phyloP scores from a whole-genome alignment of 2,113 vertebrate species.

The Trematocara nigrifrons region DNA sequence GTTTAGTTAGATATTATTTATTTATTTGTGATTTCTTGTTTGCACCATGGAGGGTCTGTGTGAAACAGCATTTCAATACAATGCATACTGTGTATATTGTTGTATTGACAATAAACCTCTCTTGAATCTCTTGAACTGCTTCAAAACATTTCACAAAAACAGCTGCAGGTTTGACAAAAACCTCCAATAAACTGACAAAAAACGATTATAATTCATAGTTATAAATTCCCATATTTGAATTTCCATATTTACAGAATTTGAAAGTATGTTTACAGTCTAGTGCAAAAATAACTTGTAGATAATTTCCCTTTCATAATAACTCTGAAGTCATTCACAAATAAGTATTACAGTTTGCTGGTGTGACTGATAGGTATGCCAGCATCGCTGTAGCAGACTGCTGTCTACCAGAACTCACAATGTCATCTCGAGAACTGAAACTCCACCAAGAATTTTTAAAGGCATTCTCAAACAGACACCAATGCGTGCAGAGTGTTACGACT shows the following conservation, averaged over 20 bases:
- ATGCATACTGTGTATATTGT: too few species aligned
- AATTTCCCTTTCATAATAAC: not conserved
- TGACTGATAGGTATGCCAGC: not conserved
- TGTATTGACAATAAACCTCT: too few species aligned
- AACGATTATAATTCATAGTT: not conserved
- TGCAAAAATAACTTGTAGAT: not conserved
- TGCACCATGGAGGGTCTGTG: too few species aligned
- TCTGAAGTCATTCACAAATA: not conserved
- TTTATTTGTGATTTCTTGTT: too few species aligned
- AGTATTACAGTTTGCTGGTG: not conserved
- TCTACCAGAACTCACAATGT: not conserved
- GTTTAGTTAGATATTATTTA: too few species aligned
- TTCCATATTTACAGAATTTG: not conserved
- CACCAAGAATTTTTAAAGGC: not conserved
- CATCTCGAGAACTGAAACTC: not conserved
- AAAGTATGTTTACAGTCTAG: not conserved
- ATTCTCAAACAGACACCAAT: not conserved
- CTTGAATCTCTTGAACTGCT: not conserved
- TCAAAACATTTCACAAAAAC: not conserved
- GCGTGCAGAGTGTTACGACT: accelerated
- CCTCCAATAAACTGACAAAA: not conserved
- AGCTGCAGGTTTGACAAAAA: not conserved
- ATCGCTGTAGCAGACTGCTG: not conserved
- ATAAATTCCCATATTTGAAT: not conserved
- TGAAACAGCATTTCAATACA: too few species aligned